Conservation (phyloP, 1,140 invertebrate species). For the Globodera rostochiensis region DNA sequence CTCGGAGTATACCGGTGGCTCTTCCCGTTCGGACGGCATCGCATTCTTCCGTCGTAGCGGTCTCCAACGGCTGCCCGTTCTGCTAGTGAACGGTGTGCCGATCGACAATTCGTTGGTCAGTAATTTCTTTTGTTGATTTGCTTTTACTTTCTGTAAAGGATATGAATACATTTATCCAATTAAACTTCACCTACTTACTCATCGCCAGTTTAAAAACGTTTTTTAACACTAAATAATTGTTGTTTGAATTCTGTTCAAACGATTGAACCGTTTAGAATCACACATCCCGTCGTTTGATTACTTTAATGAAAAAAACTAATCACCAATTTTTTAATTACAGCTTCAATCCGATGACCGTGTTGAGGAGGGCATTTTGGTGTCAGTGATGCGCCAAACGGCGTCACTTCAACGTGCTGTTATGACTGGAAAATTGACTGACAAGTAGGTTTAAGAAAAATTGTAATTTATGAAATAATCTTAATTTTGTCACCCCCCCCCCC, state of each 20-base stretch:
- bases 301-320: too few species aligned
- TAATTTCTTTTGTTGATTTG: not conserved
- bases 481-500: not conserved
- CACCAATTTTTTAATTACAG: slow-evolving; percentile 34
- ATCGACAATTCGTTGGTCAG: slow-evolving; percentile 70
- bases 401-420: slow-evolving; percentile 80
- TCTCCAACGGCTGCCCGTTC: slow-evolving; percentile 73
- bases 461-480: not conserved
- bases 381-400: slow-evolving; percentile 85
- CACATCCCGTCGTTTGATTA: too few species aligned
- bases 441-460: not conserved
- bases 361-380: slow-evolving; percentile 87
- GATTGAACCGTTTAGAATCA: too few species aligned
- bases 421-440: slow-evolving; percentile 68
- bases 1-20: slow-evolving; percentile 86
- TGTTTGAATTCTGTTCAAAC: too few species aligned
- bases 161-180: too few species aligned
- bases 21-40: slow-evolving; percentile 67
- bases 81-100: slow-evolving; percentile 89
- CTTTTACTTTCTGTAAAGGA: too few species aligned
- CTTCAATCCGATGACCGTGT: slow-evolving; percentile 77
- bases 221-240: too few species aligned
- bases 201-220: too few species aligned
- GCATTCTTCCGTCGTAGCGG: slow-evolving; percentile 85
- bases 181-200: too few species aligned